Percentiles rank a stretch among this genome's conserved stretches.
Conservation (phyloP, 2,888 invertebrate species). For the Anarsia innoxiella region DNA sequence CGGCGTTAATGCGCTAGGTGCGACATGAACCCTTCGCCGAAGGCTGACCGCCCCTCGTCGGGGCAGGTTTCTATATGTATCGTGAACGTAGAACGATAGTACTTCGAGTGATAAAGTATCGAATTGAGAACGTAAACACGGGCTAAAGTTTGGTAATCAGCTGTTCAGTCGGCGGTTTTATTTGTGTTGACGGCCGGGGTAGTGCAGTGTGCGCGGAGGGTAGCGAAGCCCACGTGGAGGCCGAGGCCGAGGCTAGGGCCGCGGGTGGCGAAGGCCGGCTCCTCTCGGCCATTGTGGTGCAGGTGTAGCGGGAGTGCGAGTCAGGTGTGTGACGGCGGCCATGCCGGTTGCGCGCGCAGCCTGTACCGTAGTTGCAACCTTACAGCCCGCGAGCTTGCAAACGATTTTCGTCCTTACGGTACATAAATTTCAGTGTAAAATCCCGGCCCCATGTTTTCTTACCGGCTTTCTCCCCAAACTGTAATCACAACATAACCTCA, state of each 20-base stretch:
- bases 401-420: slow-evolving; percentile 54
- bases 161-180: slow-evolving; percentile 54
- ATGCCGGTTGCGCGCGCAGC: slow-evolving; percentile 72
- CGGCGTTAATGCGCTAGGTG: slow-evolving; percentile 52
- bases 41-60: too few relatives aligned
- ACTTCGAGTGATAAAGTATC: slow-evolving; percentile 49
- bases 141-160: slow-evolving; percentile 71
- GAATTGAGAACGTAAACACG: slow-evolving; percentile 54
- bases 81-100: slow-evolving; percentile 28
- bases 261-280: too few relatives aligned
- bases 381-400: slow-evolving; percentile 34
- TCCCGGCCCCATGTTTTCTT: slow-evolving; percentile 31
- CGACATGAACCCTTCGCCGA: too few relatives aligned
- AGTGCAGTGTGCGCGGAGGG: slow-evolving; percentile 32
- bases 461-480: slow-evolving; percentile 60
- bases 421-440: slow-evolving; percentile 43
- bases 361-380: slow-evolving; percentile 48
- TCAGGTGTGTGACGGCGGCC: slow-evolving; percentile 70
- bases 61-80: slow-evolving; percentile 26
- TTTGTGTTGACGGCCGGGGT: slow-evolving; percentile 38
- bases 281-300: too few relatives aligned
- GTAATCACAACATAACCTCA: slow-evolving; percentile 74
- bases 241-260: background rate
- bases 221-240: slow-evolving; percentile 9
- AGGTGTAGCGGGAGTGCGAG: slow-evolving; percentile 47